A percentile compares a stretch with the other conserved stretches of the same genome.
Conservation (phyloP, 2,113 vertebrate genomes). For the Python bivittatus region DNA sequence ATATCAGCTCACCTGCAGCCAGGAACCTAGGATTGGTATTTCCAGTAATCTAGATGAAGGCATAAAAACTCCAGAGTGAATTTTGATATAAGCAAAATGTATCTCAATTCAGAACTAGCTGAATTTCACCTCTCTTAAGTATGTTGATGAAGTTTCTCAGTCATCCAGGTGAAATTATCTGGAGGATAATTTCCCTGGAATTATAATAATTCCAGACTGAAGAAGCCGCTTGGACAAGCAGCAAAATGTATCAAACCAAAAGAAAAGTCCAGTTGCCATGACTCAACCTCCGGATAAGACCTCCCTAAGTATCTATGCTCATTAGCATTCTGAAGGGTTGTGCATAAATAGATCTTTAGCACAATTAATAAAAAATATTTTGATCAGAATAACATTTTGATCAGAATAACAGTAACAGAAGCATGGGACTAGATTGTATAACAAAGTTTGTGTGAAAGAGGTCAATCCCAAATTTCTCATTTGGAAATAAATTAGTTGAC, state of each 20-base stretch:
- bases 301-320: background rate
- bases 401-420: constrained; percentile 70
- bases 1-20: background rate
- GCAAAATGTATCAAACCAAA: too few relatives aligned
- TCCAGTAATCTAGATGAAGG: background rate
- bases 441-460: constrained; percentile 47
- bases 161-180: too few relatives aligned
- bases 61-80: background rate
- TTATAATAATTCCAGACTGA: too few relatives aligned
- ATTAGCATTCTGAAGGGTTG: background rate
- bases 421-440: constrained; percentile 70
- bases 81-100: background rate
- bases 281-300: too few relatives aligned
- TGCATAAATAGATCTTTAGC: constrained; percentile 57
- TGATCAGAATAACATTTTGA: constrained; percentile 69
- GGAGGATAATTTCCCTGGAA: too few relatives aligned
- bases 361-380: constrained; percentile 36
- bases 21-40: background rate
- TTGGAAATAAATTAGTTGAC: constrained; percentile 76
- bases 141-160: too few relatives aligned
- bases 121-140: background rate
- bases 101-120: background rate
- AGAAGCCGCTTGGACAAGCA: too few relatives aligned
- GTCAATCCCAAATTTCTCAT: constrained; percentile 64
- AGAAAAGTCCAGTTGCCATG: too few relatives aligned